Evolutionary conservation across 2,888 invertebrate genomes (phyloP).

Genomic region (Ptilodon capucinus): DNA sequence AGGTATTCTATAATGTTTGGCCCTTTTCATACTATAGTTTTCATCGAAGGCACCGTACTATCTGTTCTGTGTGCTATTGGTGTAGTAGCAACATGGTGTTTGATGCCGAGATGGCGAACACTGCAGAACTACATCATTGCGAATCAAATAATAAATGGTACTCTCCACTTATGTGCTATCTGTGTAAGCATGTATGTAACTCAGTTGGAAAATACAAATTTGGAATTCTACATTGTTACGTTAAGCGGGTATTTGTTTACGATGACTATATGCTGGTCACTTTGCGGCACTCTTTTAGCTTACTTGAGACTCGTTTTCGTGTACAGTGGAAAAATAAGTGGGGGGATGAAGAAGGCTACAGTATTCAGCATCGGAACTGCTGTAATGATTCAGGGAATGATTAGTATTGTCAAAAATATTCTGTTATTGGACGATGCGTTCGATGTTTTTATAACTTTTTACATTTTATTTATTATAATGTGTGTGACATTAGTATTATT

Average conservation of each 20-base stretch:
- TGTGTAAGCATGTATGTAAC: no score
- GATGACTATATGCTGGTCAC: conserved; percentile 17
- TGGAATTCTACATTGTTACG: not conserved
- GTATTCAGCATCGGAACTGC: conserved; percentile 4
- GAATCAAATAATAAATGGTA: conserved; percentile 9
- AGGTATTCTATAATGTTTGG: not conserved
- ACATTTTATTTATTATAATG: not conserved
- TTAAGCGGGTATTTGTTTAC: conserved; percentile 6
- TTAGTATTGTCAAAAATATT: not conserved
- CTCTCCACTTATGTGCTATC: not conserved
- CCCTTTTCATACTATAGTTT: not conserved
- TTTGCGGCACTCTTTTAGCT: conserved; percentile 15
- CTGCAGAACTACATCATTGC: conserved; percentile 10
- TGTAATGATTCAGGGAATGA: conserved; percentile 1
- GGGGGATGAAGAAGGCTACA: conserved; percentile 19
- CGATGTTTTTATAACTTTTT: not conserved
- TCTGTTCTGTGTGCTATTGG: conserved; percentile 3
- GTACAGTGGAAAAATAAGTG: conserved; percentile 12
- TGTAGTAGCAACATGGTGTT: conserved; percentile 5
- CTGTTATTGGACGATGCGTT: not conserved
- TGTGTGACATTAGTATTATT: conserved; percentile 10
- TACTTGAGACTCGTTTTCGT: conserved; percentile 23
- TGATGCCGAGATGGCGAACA: conserved; percentile 9
- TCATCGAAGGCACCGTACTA: not conserved
- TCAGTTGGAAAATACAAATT: not conserved